phyloP scores from a whole-genome alignment of 92 coral and sea anemone species.

The Plumapathes pennacea region DNA sequence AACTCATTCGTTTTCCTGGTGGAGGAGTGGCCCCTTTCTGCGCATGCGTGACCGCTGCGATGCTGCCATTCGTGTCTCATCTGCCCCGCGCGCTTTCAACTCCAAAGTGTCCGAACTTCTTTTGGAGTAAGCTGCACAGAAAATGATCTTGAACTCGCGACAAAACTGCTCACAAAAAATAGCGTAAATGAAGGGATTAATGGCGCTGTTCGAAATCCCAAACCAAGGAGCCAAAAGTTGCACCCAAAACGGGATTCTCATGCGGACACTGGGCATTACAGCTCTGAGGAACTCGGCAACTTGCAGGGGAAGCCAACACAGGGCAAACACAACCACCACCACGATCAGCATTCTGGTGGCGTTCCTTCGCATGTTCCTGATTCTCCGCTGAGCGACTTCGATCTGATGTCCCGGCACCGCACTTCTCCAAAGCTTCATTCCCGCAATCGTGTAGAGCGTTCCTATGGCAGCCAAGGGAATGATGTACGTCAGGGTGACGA shows the following conservation, averaged over 20 bases:
- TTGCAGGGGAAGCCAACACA: constrained; percentile 83
- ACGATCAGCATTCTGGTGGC: constrained; percentile 76
- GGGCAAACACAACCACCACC: constrained; percentile 63
- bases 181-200: constrained; percentile 73
- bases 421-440: constrained; percentile 62
- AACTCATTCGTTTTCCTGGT: too few relatives aligned
- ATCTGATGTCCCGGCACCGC: constrained; percentile 55
- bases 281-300: constrained; percentile 53
- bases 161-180: constrained; percentile 62
- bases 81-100: too few relatives aligned
- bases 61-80: too few relatives aligned
- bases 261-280: constrained; percentile 30
- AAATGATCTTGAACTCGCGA: constrained; percentile 45
- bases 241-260: constrained; percentile 42
- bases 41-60: too few relatives aligned
- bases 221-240: constrained; percentile 64
- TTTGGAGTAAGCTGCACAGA: constrained; percentile 16
- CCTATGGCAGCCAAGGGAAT: constrained; percentile 57
- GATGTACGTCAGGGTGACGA: constrained; percentile 41
- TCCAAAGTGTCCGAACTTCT: too few relatives aligned
- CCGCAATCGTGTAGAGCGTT: constrained; percentile 48
- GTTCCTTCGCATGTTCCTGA: constrained; percentile 53
- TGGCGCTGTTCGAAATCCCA: constrained; percentile 68
- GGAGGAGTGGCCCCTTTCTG: too few relatives aligned
- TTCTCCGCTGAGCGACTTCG: constrained; percentile 10